Evolutionary conservation across 2,113 vertebrate species (phyloP), one percentile per base, ranked within the genome.

Genomic region (Sylvilagus bachmani): DNA sequence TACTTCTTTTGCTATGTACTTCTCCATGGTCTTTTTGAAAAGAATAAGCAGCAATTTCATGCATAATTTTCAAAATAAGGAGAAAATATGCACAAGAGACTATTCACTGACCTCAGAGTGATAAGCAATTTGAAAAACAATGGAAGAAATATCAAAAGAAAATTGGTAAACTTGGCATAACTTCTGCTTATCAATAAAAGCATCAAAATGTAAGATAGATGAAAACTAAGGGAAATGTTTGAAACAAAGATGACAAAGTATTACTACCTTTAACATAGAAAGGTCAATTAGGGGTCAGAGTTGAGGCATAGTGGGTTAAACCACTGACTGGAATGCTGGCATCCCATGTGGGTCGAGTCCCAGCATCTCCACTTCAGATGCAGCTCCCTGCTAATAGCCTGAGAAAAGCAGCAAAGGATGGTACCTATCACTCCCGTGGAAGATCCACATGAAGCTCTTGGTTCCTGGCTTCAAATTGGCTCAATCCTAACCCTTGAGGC

Each of bases 61-160:
- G 14, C 24, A 22, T 49, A 31, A 70, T 85, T 93, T 90, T 89
- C 24, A 91, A 82, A 86, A 90, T 9, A 10, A 84, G 38, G 12
- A 58, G 31, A 71, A 96, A 74, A 80, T 24, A 29, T 73, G 55
- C 19, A 19, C 55, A 81, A 29, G 44, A 88, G 25, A 91, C 27
- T 74, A 53, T 62, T 81, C 75, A 25, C 81, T 90, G 51, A 77
- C 49, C 19, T 78, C 51, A 36, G 19, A 2, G 21, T 75, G 10
- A 67, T 91, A 75, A 93, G 12, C 33, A 21, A 16, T 93, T 92
- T 92, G 22, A 82, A 83, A 90, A 84, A 71, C 55, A 69, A 71
- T n/a, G 24, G 49, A 80, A 95, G 29, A 74, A 91, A 33, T 24
- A 85, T 1, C 55, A 73, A 69, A 90, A 79, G 17, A 36, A 90